Evolutionary conservation across 23 tunicate genomes (phyloP).

Genomic region (Ciona savignyi): DNA sequence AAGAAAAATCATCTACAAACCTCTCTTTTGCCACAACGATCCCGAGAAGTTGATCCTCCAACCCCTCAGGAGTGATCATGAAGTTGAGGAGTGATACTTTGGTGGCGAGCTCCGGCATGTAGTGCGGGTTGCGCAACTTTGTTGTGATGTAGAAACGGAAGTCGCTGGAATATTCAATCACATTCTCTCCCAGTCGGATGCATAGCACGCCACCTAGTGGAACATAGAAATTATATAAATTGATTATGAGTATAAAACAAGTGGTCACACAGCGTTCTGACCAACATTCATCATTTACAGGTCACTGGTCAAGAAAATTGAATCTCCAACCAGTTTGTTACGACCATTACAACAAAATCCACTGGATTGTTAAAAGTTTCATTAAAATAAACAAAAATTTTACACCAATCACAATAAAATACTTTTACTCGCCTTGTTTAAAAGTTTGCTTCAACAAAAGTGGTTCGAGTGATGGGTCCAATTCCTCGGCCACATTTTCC

Average conservation of each 20-base stretch:
- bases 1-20: too few relatives aligned
- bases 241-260: too few relatives aligned
- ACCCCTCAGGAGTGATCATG: slow-evolving; percentile 99
- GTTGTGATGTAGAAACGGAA: slow-evolving; percentile 99
- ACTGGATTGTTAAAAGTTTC: too few relatives aligned
- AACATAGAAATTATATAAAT: too few relatives aligned
- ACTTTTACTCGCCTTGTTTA: slow-evolving; percentile 84
- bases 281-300: too few relatives aligned
- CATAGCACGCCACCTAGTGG: slow-evolving; percentile 75
- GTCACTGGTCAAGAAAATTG: too few relatives aligned
- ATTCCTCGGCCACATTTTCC: slow-evolving; percentile 94
- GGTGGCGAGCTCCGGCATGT: slow-evolving; percentile 93
- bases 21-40: slow-evolving; percentile 98
- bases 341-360: too few relatives aligned
- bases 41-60: slow-evolving; percentile 97
- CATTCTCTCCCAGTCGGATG: slow-evolving; percentile 92
- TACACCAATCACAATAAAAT: too few relatives aligned
- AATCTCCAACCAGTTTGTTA: too few relatives aligned
- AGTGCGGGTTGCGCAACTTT: slow-evolving; percentile 96
- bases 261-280: too few relatives aligned
- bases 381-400: too few relatives aligned
- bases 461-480: slow-evolving; percentile 99
- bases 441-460: slow-evolving; percentile 93
- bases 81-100: slow-evolving; percentile 99
- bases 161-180: slow-evolving; percentile 90